Conservation (phyloP, 2,113 vertebrate genomes). For the Syngnathus typhle region DNA sequence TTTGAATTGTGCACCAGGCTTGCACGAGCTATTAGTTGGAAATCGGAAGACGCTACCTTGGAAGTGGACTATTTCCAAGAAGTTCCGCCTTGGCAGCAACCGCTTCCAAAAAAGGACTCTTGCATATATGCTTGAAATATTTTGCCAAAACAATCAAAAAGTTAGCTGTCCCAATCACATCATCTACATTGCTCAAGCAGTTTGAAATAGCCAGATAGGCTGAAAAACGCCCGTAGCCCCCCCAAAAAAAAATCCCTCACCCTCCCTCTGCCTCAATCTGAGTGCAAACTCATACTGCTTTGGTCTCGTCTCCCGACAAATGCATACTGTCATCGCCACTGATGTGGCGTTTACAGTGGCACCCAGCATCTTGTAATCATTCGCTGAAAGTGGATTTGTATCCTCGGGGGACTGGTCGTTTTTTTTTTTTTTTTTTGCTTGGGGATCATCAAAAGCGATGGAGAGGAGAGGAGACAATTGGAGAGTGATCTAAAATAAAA, state of each 20-base stretch:
- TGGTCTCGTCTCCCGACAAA: slow-evolving; percentile 68
- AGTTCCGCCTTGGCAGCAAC: neutral
- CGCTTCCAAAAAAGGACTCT: neutral
- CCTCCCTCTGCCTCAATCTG: slow-evolving; percentile 24
- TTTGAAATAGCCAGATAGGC: slow-evolving; percentile 22
- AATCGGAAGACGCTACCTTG: neutral
- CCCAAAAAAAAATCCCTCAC: slow-evolving; percentile 2
- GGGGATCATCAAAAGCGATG: slow-evolving; percentile 62
- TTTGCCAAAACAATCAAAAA: neutral
- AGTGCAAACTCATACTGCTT: slow-evolving; percentile 59
- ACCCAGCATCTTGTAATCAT: slow-evolving; percentile 68
- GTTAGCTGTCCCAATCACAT: neutral
- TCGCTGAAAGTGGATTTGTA: slow-evolving; percentile 63
- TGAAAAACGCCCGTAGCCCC: slow-evolving; percentile 62
- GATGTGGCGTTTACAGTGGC: slow-evolving; percentile 66
- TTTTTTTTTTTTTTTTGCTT: slow-evolving; percentile 54
- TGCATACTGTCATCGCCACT: slow-evolving; percentile 58
- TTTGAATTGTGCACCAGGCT: neutral
- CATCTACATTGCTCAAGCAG: too few species aligned
- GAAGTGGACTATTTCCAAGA: neutral
- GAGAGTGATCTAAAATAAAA: slow-evolving; percentile 44
- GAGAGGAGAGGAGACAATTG: slow-evolving; percentile 37
- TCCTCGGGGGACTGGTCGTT: slow-evolving; percentile 54
- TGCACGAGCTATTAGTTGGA: neutral
- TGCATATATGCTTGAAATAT: neutral